phyloP scores from a whole-genome alignment of 1,140 invertebrate genomes.

The Drosophila asahinai region DNA sequence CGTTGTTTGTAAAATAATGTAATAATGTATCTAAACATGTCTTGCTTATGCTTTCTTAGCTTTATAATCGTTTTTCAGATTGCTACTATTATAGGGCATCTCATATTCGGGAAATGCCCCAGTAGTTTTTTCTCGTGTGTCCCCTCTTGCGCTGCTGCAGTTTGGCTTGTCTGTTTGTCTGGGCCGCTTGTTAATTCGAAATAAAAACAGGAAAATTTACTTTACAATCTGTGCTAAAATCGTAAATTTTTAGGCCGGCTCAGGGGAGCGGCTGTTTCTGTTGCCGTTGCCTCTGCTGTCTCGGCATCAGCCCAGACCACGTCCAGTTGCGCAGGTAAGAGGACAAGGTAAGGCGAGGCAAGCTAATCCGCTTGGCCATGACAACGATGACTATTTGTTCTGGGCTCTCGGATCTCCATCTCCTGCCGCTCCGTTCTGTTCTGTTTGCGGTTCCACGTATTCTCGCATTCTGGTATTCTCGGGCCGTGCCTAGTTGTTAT shows the following conservation, averaged over 20 bases:
- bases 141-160: conserved; percentile 14
- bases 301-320: conserved; percentile 1
- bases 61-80: no score
- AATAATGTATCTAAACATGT: not conserved
- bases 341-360: no score
- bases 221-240: conserved; percentile 83
- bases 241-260: conserved; percentile 76
- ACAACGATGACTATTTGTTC: no score
- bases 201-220: conserved; percentile 83
- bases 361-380: no score
- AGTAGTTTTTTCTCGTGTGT: conserved; percentile 10
- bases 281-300: conserved; percentile 3
- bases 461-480: conserved; percentile 31
- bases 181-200: conserved; percentile 77
- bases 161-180: conserved; percentile 55
- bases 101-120: not conserved
- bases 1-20: not conserved
- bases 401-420: conserved; percentile 31
- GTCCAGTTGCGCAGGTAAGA: no score
- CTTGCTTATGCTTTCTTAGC: not conserved
- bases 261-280: conserved; percentile 62
- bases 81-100: conserved; percentile 2
- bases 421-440: conserved; percentile 18
- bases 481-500: conserved; percentile 74
- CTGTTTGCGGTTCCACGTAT: conserved; percentile 73